Evolutionary conservation across 2,797 vertebrate genomes (phyloP), one percentile per base, ranked within the genome.

Genomic region (Lithobates sylvaticus): DNA sequence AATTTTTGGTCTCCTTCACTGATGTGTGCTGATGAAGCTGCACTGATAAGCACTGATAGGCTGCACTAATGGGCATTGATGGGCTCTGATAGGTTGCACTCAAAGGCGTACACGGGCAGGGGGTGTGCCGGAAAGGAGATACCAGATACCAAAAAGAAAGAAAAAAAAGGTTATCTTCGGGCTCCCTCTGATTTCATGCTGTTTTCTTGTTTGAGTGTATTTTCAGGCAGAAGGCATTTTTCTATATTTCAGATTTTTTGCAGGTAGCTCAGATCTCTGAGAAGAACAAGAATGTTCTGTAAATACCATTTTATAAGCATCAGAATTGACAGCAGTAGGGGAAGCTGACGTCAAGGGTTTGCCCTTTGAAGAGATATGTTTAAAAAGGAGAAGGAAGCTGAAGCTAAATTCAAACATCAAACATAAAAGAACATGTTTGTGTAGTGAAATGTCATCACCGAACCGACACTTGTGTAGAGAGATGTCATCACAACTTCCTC

Each of bases 381-480:
- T 70, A 44, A 70, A 80, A 34, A 71, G 29, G 68, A 81, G 78
- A 67, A 81, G 70, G 3, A 54, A 39, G 3, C 6, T 12, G 27
- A 58, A 58, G 34, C 67, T 71, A 81, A 81, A 81, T 36, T 36
- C 44, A 36, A 80, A 69, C 78, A 50, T 58, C 27, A 81, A 71
- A 81, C 12, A 27, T 9, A 23, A 71, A 44, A 50, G 32, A 69
- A 23, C 39, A 50, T 79, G 36, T 34, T 77, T 65, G 21, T 47
- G n/a, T 12, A 5, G 10, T 1, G 36, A 71, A 68, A 27, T 71
- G 78, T 71, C 68, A 58, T 23, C 78, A 29, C 27, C 23, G 10
- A 5, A 10, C 32, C 32, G 1, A 21, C 64, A 39, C 27, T 7
- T 39, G 39, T 39, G 39, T 39, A 10, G 39, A 39, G 39, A 39